Evolutionary conservation across 2,888 invertebrate genomes (phyloP).

Genomic region (Octonoba sinensis): DNA sequence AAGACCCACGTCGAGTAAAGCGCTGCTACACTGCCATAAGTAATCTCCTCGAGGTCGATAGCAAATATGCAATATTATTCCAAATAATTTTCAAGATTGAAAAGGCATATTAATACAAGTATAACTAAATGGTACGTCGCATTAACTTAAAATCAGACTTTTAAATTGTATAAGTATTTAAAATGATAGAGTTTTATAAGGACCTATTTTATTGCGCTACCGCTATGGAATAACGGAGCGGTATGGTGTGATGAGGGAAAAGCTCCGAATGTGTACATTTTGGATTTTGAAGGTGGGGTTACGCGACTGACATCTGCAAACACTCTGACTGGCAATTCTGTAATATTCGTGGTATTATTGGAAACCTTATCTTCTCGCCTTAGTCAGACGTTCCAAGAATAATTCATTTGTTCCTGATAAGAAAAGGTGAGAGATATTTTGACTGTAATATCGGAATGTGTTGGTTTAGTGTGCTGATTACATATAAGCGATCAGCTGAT

Average conservation of each 20-base stretch:
- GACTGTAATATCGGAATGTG: not conserved
- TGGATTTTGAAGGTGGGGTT: slow-evolving; percentile 11
- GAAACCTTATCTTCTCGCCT: slow-evolving; percentile 23
- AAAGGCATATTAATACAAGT: too few relatives aligned
- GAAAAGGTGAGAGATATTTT: slow-evolving; percentile 40
- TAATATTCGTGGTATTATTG: not conserved
- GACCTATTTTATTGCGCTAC: slow-evolving; percentile 51
- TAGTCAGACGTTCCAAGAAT: slow-evolving; percentile 27
- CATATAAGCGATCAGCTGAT: slow-evolving; percentile 10
- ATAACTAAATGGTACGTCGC: too few relatives aligned
- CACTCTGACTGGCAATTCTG: slow-evolving; percentile 23
- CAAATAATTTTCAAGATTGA: too few relatives aligned
- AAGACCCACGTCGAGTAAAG: slow-evolving; percentile 39
- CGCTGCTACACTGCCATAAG: slow-evolving; percentile 26
- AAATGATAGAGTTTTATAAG: not conserved
- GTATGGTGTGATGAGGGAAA: slow-evolving; percentile 28
- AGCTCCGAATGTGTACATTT: not conserved
- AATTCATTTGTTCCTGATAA: slow-evolving; percentile 18
- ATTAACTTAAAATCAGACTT: too few relatives aligned
- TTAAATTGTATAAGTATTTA: too few relatives aligned
- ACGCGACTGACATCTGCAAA: slow-evolving; percentile 10
- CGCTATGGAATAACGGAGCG: slow-evolving; percentile 29
- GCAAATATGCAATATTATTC: too few relatives aligned
- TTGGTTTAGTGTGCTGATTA: not conserved
- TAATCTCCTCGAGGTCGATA: slow-evolving; percentile 28